Percentiles rank a stretch among this genome's conserved stretches.
These are phyloP conservation scores for Axis porcinus DNA, from an alignment of 2,113 vertebrate species.

Conservation along the genomic window DNA sequence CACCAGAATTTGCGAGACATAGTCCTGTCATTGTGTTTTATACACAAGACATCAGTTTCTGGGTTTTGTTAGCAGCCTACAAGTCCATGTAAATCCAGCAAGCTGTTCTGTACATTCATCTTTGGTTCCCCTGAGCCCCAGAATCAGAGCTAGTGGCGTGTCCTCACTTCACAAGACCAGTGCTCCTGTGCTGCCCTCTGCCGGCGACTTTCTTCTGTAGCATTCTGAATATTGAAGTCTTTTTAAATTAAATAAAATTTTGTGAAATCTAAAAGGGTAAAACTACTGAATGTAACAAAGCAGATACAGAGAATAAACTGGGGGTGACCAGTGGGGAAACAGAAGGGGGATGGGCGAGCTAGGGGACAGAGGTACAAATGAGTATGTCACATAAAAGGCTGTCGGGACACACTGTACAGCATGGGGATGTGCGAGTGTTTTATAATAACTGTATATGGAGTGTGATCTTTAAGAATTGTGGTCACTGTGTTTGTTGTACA, in stretches of 20 bases:
- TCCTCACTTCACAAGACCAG: not conserved
- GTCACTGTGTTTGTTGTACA: not conserved
- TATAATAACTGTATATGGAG: not conserved
- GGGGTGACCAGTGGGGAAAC: not conserved
- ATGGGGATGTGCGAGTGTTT: not conserved
- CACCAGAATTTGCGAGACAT: not conserved
- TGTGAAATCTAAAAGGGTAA: not conserved
- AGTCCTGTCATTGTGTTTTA: not conserved
- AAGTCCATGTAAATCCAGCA: not conserved
- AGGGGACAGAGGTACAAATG: not conserved
- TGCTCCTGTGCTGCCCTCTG: slow-evolving; percentile 52
- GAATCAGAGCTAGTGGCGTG: not conserved
- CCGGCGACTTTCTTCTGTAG: slow-evolving; percentile 18
- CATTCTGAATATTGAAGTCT: not conserved
- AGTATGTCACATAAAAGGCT: not conserved
- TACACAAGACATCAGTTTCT: not conserved
- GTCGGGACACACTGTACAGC: not conserved
- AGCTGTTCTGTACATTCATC: not conserved
- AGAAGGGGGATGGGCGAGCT: not conserved
- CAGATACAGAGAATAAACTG: not conserved
- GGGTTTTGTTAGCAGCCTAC: not conserved
- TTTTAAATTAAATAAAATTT: not conserved
- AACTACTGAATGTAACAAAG: not conserved
- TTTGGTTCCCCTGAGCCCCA: not conserved
- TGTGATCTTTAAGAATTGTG: not conserved